These are phyloP conservation scores for Rhabdornis inornatus DNA, from an alignment of 2,113 vertebrate genomes.

Conservation along the genomic window DNA sequence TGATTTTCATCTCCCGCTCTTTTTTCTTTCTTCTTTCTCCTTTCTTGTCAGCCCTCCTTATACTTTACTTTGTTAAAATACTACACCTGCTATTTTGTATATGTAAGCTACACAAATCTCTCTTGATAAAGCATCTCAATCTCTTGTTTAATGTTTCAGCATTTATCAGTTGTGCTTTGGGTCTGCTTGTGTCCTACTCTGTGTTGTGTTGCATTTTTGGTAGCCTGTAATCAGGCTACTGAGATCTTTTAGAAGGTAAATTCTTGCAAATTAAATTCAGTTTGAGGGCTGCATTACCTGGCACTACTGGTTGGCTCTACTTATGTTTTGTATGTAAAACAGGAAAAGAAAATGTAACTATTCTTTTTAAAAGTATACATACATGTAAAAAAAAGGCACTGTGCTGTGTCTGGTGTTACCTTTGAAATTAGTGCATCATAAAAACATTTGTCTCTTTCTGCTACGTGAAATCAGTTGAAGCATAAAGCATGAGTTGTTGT, in stretches of 20 bases:
- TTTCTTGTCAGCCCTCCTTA: background rate
- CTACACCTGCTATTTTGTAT: background rate
- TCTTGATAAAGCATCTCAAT: background rate
- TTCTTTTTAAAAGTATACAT: background rate
- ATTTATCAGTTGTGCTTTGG: background rate
- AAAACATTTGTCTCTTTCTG: background rate
- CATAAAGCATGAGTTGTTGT: background rate
- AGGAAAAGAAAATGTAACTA: background rate
- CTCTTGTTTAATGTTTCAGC: background rate
- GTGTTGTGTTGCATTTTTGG: background rate
- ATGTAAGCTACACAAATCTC: background rate
- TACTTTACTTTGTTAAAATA: background rate
- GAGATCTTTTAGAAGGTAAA: background rate
- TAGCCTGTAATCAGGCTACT: background rate
- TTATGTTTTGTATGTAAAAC: background rate
- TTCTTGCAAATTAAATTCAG: background rate
- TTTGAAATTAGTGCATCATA: background rate
- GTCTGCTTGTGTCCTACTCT: background rate
- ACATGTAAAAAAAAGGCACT: background rate
- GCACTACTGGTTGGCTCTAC: background rate
- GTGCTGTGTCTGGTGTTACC: background rate
- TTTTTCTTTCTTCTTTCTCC: accelerated
- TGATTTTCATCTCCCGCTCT: background rate
- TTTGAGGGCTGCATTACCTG: background rate
- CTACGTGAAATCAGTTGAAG: background rate